Conservation (phyloP, 2,797 vertebrate species). For the Glossophaga mutica region DNA sequence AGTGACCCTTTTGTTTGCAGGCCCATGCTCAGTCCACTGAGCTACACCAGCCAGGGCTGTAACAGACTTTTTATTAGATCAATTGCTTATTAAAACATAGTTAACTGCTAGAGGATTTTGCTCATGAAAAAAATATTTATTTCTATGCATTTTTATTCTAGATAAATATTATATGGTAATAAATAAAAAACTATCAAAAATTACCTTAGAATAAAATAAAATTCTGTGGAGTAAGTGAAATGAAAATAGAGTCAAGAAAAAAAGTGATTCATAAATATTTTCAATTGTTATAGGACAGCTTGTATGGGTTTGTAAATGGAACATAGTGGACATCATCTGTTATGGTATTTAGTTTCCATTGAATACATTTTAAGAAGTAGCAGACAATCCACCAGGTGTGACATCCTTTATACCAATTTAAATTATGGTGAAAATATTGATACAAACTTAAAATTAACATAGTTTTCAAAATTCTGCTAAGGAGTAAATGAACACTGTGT, state of each 20-base stretch:
- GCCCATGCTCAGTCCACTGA: too few species aligned
- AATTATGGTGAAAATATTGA: not conserved
- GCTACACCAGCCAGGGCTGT: too few species aligned
- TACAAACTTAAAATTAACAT: not conserved
- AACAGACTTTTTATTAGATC: not conserved
- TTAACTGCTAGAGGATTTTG: not conserved
- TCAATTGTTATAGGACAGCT: not conserved
- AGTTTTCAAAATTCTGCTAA: not conserved
- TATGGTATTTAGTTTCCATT: not conserved
- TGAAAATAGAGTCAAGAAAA: not conserved
- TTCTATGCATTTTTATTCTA: not conserved
- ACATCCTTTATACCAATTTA: not conserved
- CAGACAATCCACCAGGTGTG: not conserved
- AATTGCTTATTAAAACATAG: not conserved
- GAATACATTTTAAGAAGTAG: not conserved
- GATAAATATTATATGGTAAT: not conserved
- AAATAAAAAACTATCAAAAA: not conserved
- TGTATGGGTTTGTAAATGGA: not conserved
- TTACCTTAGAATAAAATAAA: not conserved
- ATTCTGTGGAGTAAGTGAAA: not conserved
- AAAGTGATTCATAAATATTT: not conserved
- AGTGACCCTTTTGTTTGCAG: too few species aligned
- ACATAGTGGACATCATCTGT: not conserved
- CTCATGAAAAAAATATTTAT: not conserved
- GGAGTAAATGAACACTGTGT: not conserved